Evolutionary conservation across 2,888 invertebrate genomes (phyloP), one percentile per base, ranked within the genome.

Genomic region (Mythimna pallens): DNA sequence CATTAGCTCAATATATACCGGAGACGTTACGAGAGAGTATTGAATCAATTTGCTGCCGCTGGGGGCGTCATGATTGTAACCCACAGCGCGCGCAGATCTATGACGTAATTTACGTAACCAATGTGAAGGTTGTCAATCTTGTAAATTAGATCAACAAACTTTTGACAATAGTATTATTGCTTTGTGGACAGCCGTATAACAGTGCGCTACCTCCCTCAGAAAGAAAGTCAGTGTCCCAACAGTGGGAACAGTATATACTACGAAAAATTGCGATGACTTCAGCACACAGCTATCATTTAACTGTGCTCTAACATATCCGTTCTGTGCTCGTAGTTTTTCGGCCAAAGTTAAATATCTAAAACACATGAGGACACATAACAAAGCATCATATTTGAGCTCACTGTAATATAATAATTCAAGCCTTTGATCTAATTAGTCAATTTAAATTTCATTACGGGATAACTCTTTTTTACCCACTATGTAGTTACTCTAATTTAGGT

Each of bases 91-190:
- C 91, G 87, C 91, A 74, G 88, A 89, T 90, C 90, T 90, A 87
- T 95, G 95, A 95, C 92, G 94, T 95, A 95, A 96, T 93, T 95
- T 94, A 96, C 92, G 93, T 95, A 96, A 96, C 90, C 95, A 94
- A 94, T 94, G 94, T 94, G 94, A 95, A 95, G 95, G 94, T 94
- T 93, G 93, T 90, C 89, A 89, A 90, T 90, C 87, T 79, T 83
- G 77, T 83, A 87, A 91, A 92, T 89, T 89, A 82, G 91, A 91
- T 87, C 89, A 89, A 75, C 85, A 70, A 68, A 84, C 68, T 85
- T 75, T 83, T 84, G 79, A 86, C 82, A 89, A 85, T 89, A 84
- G 82, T 86, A 70, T 14, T n/a, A 68, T 70, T 70, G 20, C 43
- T 78, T 79, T 84, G 86, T 83, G 84, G 85, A 83, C 85, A 81